Percentiles rank a stretch among this genome's conserved stretches.
These are phyloP conservation scores for Pipistrellus pygmaeus DNA, from an alignment of 2,797 vertebrate genomes.

Conservation along the genomic window DNA sequence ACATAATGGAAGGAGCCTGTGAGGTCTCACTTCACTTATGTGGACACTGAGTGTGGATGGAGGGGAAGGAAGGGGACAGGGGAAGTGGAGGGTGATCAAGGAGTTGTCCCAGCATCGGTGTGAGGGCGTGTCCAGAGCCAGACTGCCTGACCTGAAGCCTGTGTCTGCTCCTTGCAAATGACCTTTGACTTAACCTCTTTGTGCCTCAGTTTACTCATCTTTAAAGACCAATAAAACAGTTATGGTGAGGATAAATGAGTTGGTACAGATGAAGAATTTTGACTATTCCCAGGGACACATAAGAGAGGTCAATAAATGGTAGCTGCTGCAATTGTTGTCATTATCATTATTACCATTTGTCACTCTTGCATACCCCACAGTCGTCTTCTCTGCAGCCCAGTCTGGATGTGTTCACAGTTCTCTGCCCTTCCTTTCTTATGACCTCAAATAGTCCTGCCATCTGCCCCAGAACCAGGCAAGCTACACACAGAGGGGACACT, in stretches of 20 bases:
- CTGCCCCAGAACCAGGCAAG: not conserved
- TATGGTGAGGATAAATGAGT: not conserved
- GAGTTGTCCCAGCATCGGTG: not conserved
- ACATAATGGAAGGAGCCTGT: accelerated
- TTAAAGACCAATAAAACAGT: not conserved
- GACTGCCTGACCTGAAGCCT: not conserved
- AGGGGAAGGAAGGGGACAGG: not conserved
- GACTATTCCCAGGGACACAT: not conserved
- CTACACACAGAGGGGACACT: not conserved
- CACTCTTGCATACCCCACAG: not conserved
- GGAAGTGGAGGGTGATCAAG: not conserved
- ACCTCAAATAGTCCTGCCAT: not conserved
- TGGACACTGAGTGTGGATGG: not conserved
- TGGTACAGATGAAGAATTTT: not conserved
- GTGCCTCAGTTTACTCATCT: not conserved
- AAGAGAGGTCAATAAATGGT: not conserved
- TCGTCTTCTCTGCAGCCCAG: not conserved
- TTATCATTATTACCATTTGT: not conserved
- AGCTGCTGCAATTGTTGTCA: no score
- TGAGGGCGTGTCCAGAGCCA: not conserved
- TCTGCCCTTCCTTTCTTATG: not conserved
- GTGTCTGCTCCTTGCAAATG: not conserved
- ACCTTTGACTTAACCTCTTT: not conserved
- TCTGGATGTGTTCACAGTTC: not conserved
- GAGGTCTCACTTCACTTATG: not conserved